Evolutionary conservation across 1,140 invertebrate species (phyloP), one percentile per base, ranked within the genome.

Genomic region (Stratiolaelaps scimitus): DNA sequence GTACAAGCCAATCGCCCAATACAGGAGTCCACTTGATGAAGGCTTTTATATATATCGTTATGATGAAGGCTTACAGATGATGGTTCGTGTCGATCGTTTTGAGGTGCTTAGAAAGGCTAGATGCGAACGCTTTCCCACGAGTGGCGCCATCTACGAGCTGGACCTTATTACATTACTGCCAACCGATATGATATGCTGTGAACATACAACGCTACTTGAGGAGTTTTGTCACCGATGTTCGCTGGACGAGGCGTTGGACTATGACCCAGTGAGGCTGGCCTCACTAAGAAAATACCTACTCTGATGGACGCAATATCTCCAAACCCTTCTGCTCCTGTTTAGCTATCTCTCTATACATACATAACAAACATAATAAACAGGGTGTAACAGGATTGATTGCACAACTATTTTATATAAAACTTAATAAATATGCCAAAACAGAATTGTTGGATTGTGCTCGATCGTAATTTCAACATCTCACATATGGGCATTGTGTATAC

Each of bases 141-240:
- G 10, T 15, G 17, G 53, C 20, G 53, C 34, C 53, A 34, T 60
- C 34, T 60, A 60, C 20, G 53, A 60, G 10, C 26, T 2, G 15
- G 53, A 60, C 53, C 53, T 60, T 17, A 23, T 60, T 26, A 34
- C 53, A 15, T 60, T 60, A 60, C 15, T 60, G 20, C 53, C 53
- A 5, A 60, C 53, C 15, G 53, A 60, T 34, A 60, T 60, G 53
- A n/a, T 60, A 17, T 23, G 26, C 26, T 60, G 53, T 60, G 26
- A 19, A 10, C 53, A 60, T 34, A 60, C 26, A 15, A 60, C 53
- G 26, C 53, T 60, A 29, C 34, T 60, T 29, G 53, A 60, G 20
- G 53, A 60, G 2, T 60, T 60, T 26, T 60, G 53, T 26, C 53
- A 60, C 53, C 26, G 53, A 23, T 60, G 34, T 60, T 60, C 53